Evolutionary conservation across 2,797 vertebrate species (phyloP).

Genomic region (Strix occidentalis): DNA sequence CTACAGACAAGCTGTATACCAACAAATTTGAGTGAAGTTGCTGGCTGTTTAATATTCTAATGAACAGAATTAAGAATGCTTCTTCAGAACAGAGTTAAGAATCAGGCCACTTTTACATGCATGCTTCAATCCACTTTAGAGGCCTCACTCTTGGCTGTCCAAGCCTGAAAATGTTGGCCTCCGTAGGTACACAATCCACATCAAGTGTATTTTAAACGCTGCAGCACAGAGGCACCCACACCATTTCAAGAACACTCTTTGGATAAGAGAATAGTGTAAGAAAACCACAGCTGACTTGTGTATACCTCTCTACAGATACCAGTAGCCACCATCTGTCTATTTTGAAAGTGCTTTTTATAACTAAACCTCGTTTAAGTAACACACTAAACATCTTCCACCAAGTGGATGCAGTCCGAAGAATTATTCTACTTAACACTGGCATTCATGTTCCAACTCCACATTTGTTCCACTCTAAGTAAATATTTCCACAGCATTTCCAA

Average conservation of each 20-base stretch:
- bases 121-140: not conserved
- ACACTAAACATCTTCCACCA: not conserved
- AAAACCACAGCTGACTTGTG: not conserved
- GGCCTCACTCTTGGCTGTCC: not conserved
- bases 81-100: not conserved
- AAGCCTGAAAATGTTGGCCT: not conserved
- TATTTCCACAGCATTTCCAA: not conserved
- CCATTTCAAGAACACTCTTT: not conserved
- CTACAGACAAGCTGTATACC: not conserved
- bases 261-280: not conserved
- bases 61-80: not conserved
- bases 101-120: not conserved
- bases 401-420: not conserved
- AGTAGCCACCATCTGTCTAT: not conserved
- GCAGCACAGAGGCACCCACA: not conserved
- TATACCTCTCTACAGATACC: not conserved
- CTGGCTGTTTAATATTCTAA: not conserved
- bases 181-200: not conserved
- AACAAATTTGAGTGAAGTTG: not conserved
- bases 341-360: not conserved
- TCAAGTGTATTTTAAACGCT: not conserved
- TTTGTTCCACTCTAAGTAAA: not conserved
- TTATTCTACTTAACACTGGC: not conserved
- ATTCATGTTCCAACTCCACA: rapidly evolving
- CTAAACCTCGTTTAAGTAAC: not conserved